Evolutionary conservation across 2,888 invertebrate species (phyloP).

Genomic region (Drosophila birchii): DNA sequence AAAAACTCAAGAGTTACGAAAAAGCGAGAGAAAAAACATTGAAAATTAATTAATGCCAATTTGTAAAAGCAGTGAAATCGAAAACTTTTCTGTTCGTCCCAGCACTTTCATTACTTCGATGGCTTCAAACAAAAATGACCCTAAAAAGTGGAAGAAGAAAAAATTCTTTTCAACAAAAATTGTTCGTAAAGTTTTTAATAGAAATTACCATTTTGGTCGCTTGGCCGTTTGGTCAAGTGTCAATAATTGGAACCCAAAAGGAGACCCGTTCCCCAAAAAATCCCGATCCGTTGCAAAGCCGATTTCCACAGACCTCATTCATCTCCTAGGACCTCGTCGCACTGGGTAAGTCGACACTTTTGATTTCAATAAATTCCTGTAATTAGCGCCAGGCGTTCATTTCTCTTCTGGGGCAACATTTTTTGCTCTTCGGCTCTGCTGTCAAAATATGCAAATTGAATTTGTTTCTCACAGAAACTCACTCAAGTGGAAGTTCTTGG

Average conservation of each 20-base stretch:
- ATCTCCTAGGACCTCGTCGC: slow-evolving; percentile 14
- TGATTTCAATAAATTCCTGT: slow-evolving; percentile 78
- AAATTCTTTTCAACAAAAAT: slow-evolving; percentile 63
- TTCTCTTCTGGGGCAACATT: slow-evolving; percentile 53
- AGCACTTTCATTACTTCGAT: slow-evolving; percentile 60
- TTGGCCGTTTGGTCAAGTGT: slow-evolving; percentile 76
- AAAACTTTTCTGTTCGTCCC: slow-evolving; percentile 63
- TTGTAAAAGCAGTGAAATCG: slow-evolving; percentile 73
- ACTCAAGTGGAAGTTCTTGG: slow-evolving; percentile 61
- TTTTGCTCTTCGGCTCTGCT: slow-evolving; percentile 34
- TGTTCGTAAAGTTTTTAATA: slow-evolving; percentile 70
- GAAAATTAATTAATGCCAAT: slow-evolving; percentile 78
- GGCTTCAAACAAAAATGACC: slow-evolving; percentile 66
- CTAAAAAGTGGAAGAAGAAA: slow-evolving; percentile 39
- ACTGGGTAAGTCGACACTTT: slow-evolving; percentile 62
- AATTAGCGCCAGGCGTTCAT: slow-evolving; percentile 72
- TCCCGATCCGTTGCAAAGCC: slow-evolving; percentile 33
- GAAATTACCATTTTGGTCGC: slow-evolving; percentile 74
- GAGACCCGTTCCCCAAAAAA: slow-evolving; percentile 13
- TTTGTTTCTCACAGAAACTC: slow-evolving; percentile 55
- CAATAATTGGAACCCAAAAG: slow-evolving; percentile 63
- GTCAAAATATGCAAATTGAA: slow-evolving; percentile 70
- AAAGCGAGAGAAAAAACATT: slow-evolving; percentile 53
- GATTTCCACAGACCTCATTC: slow-evolving; percentile 29
- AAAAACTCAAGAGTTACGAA: slow-evolving; percentile 33